phyloP scores from a whole-genome alignment of 2,797 vertebrate species.

The Phoeniculus purpureus region DNA sequence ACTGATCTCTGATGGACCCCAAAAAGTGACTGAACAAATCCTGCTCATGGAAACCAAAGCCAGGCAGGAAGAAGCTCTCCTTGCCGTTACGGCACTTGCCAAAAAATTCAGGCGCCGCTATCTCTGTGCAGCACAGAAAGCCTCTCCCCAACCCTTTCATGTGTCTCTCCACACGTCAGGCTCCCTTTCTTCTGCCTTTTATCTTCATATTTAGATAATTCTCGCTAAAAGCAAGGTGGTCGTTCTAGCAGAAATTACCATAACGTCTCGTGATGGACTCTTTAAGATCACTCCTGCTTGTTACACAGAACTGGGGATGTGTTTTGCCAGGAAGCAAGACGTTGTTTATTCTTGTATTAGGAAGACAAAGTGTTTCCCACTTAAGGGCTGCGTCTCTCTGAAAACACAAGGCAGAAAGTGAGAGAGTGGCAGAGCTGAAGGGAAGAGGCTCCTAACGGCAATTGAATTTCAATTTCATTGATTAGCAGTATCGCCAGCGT shows the following conservation, averaged over 20 bases:
- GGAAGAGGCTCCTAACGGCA: conserved; percentile 32
- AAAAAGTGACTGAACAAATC: not conserved
- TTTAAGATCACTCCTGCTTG: conserved; percentile 53
- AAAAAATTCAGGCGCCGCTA: conserved; percentile 27
- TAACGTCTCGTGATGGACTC: conserved; percentile 41
- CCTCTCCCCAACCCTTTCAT: conserved; percentile 56
- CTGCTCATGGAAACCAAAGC: not conserved
- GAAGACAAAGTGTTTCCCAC: conserved; percentile 64
- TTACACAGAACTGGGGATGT: conserved; percentile 5
- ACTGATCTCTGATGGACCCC: not conserved
- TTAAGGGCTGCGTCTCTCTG: conserved; percentile 56
- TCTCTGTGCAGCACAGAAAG: conserved; percentile 2
- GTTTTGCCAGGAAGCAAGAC: conserved; percentile 57
- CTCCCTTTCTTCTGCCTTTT: conserved; percentile 51
- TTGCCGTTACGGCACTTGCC: not conserved
- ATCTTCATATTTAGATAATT: conserved; percentile 66
- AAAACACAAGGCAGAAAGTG: not conserved
- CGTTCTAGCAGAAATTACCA: conserved; percentile 37
- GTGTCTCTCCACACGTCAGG: conserved; percentile 39
- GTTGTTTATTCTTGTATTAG: conserved; percentile 59
- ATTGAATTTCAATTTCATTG: conserved; percentile 60
- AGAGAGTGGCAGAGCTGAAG: not conserved
- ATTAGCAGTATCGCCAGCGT: conserved; percentile 25
- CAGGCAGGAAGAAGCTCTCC: conserved; percentile 26
- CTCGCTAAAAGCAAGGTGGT: conserved; percentile 60